These are phyloP conservation scores for Sparus aurata DNA, from an alignment of 2,797 vertebrate species.

Conservation along the genomic window DNA sequence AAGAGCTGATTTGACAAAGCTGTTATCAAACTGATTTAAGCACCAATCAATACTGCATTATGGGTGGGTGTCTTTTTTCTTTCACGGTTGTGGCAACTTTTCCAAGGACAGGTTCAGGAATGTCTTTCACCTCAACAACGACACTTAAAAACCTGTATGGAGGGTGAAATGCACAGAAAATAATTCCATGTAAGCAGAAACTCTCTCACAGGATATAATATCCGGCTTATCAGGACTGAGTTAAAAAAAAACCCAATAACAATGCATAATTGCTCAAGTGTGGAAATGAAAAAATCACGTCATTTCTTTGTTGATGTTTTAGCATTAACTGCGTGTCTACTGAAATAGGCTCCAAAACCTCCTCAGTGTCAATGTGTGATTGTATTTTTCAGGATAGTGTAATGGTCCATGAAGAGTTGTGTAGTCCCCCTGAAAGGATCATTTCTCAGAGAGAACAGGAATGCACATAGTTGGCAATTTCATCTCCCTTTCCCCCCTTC, in stretches of 20 bases:
- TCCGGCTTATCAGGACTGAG: constrained; percentile 47
- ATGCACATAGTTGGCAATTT: constrained; percentile 63
- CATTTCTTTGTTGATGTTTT: constrained; percentile 68
- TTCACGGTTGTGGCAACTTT: constrained; percentile 73
- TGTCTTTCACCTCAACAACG: constrained; percentile 56
- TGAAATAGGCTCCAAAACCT: constrained; percentile 56
- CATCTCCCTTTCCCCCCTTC: constrained; percentile 54
- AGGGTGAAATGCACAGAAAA: constrained; percentile 7
- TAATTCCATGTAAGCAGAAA: constrained; percentile 16
- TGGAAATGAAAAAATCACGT: constrained; percentile 59
- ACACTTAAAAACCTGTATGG: constrained; percentile 15
- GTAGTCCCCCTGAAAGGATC: constrained; percentile 70
- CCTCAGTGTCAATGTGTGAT: constrained; percentile 65
- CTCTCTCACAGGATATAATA: neutral
- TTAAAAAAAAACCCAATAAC: constrained; percentile 49
- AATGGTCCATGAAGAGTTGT: constrained; percentile 78
- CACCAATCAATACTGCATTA: constrained; percentile 86
- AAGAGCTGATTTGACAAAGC: constrained; percentile 91
- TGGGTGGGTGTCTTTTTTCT: constrained; percentile 73
- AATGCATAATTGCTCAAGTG: constrained; percentile 61
- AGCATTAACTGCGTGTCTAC: constrained; percentile 67
- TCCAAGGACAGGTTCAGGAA: constrained; percentile 72
- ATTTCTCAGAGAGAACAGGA: constrained; percentile 69
- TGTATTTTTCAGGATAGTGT: constrained; percentile 72
- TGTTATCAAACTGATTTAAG: constrained; percentile 89